Evolutionary conservation across 2,797 vertebrate genomes (phyloP).

Genomic region (Phalloptychus januarius): DNA sequence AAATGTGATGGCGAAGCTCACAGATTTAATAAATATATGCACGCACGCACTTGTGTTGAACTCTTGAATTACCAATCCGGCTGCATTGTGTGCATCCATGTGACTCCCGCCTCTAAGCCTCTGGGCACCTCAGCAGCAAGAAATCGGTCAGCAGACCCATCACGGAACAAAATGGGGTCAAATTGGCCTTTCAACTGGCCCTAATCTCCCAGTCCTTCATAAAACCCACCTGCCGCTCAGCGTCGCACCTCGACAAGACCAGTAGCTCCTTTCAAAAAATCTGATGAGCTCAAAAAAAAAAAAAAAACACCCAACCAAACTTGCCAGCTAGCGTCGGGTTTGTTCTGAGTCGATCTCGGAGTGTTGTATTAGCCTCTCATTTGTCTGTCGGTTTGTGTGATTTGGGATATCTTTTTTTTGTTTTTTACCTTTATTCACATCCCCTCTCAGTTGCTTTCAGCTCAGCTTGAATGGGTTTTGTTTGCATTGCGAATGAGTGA

Average conservation of each 20-base stretch:
- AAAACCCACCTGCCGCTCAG: slow-evolving; percentile 58
- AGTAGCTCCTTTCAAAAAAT: slow-evolving; percentile 68
- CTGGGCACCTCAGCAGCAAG: slow-evolving; percentile 45
- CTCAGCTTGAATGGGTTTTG: slow-evolving; percentile 63
- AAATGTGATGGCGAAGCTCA: background rate
- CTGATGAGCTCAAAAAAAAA: slow-evolving; percentile 57
- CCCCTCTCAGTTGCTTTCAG: slow-evolving; percentile 38
- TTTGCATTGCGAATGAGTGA: slow-evolving; percentile 68
- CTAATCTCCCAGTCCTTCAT: slow-evolving; percentile 79
- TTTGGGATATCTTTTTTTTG: slow-evolving; percentile 21
- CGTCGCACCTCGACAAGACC: slow-evolving; percentile 29
- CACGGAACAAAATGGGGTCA: slow-evolving; percentile 78
- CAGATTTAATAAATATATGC: slow-evolving; percentile 19
- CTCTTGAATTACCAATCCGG: slow-evolving; percentile 41
- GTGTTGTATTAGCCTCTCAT: slow-evolving; percentile 18
- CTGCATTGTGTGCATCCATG: slow-evolving; percentile 17
- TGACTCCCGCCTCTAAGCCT: slow-evolving; percentile 50
- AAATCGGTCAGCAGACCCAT: slow-evolving; percentile 71
- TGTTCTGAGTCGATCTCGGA: slow-evolving; percentile 13
- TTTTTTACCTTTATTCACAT: slow-evolving; percentile 19
- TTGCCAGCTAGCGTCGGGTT: slow-evolving; percentile 1
- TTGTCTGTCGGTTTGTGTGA: slow-evolving; percentile 12
- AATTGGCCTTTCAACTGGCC: slow-evolving; percentile 76
- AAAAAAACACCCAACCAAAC: slow-evolving; percentile 50
- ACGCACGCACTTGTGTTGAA: slow-evolving; percentile 22